Percentiles rank a stretch among this genome's conserved stretches.
Evolutionary conservation across 2,797 vertebrate species (phyloP).

Genomic region (Coreius guichenoti): DNA sequence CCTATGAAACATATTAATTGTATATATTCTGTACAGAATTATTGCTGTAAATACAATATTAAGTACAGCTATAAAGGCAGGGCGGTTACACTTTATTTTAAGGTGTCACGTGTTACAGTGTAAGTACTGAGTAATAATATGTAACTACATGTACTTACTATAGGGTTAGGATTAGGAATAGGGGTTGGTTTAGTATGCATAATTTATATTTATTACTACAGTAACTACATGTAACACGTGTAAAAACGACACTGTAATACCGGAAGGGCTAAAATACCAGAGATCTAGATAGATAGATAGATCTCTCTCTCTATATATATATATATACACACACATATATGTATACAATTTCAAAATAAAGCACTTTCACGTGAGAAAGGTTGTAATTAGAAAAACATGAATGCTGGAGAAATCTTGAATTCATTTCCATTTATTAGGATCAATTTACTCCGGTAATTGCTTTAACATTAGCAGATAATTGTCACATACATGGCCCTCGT

Average conservation of each 20-base stretch:
- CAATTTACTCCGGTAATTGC: constrained; percentile 43
- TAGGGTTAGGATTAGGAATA: no score
- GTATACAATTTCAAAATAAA: not conserved
- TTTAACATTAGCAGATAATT: constrained; percentile 46
- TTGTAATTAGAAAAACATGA: constrained; percentile 14
- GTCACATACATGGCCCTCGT: constrained; percentile 45
- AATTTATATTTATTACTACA: no score
- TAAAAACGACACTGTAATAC: no score
- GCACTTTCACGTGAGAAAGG: not conserved
- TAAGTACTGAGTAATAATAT: no score
- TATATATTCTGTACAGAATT: not conserved
- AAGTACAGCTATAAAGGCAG: not conserved
- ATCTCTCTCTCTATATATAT: not conserved
- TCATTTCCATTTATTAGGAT: constrained; percentile 46
- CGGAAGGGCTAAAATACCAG: no score
- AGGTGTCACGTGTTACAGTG: no score
- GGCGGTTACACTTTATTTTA: no score
- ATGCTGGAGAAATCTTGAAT: constrained; percentile 40
- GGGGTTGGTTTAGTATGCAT: no score
- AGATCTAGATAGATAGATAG: no score
- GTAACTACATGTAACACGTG: no score
- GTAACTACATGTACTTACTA: no score
- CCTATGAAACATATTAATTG: not conserved
- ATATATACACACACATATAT: not conserved
- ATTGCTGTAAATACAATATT: not conserved